phyloP scores from a whole-genome alignment of 2,888 invertebrate species.

The Cryptus viduatorius region DNA sequence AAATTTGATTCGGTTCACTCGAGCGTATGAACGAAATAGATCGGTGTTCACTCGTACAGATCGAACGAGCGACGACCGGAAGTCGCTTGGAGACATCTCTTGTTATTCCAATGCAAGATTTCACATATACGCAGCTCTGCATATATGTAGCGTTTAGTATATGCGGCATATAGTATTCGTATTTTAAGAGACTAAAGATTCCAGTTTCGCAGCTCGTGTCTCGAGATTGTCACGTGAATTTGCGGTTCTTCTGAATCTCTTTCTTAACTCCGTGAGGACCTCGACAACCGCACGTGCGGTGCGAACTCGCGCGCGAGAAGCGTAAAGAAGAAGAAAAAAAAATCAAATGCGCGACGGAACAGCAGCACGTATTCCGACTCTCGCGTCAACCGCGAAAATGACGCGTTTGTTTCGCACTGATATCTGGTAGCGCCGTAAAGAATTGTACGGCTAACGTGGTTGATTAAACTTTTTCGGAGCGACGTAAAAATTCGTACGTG shows the following conservation, averaged over 20 bases:
- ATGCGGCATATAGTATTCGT: not conserved
- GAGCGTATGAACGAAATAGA: conserved; percentile 45
- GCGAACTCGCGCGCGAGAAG: too few species aligned
- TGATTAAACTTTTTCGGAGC: too few species aligned
- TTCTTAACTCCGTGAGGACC: not conserved
- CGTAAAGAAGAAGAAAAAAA: too few species aligned
- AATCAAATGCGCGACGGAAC: too few species aligned
- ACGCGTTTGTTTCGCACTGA: too few species aligned
- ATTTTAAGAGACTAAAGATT: not conserved
- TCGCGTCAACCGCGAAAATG: not conserved
- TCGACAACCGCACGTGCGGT: too few species aligned
- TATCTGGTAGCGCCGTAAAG: conserved; percentile 1
- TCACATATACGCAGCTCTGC: not conserved
- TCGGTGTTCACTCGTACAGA: conserved; percentile 58
- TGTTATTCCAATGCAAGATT: conserved; percentile 39
- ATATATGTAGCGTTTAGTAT: not conserved
- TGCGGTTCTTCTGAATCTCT: not conserved
- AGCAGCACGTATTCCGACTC: not conserved
- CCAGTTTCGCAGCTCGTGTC: not conserved
- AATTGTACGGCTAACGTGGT: not conserved
- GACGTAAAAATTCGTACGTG: too few species aligned
- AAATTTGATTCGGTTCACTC: conserved; percentile 43
- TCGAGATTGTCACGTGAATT: not conserved
- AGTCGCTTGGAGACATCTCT: conserved; percentile 50
- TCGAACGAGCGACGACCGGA: conserved; percentile 61